phyloP scores from a whole-genome alignment of 2,888 invertebrate genomes.

The Tinea semifulvella region DNA sequence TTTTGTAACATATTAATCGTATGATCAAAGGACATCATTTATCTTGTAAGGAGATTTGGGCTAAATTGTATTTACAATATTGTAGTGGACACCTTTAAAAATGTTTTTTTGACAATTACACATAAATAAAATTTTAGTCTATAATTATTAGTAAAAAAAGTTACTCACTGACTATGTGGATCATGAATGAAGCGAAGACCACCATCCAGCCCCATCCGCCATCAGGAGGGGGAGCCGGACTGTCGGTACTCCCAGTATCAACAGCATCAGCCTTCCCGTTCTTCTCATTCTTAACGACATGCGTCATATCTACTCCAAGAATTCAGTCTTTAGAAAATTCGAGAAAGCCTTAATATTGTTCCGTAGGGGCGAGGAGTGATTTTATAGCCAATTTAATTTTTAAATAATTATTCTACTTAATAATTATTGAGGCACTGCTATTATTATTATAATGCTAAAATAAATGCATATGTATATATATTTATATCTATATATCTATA shows the following conservation, averaged over 20 bases:
- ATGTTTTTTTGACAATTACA: no score
- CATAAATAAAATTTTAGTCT: no score
- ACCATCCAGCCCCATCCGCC: conserved; percentile 97
- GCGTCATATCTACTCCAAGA: conserved; percentile 37
- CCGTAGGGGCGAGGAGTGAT: no score
- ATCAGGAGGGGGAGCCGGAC: conserved; percentile 76
- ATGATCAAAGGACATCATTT: no score
- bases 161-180: conserved; percentile 94
- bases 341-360: background rate
- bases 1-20: no score
- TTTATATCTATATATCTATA: conserved; percentile 5
- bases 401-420: no score
- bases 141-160: no score
- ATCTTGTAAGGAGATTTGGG: no score
- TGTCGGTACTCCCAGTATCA: conserved; percentile 37
- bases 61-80: no score
- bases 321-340: conserved; percentile 10
- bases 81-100: no score
- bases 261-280: conserved; percentile 37
- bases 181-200: conserved; percentile 94
- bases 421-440: conserved; percentile 8
- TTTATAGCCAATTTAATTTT: no score
- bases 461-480: conserved; percentile 10
- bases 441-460: conserved; percentile 1
- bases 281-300: conserved; percentile 43